Evolutionary conservation across 2,888 invertebrate genomes (phyloP).

Genomic region (Gastracanthus pulcherrimus): DNA sequence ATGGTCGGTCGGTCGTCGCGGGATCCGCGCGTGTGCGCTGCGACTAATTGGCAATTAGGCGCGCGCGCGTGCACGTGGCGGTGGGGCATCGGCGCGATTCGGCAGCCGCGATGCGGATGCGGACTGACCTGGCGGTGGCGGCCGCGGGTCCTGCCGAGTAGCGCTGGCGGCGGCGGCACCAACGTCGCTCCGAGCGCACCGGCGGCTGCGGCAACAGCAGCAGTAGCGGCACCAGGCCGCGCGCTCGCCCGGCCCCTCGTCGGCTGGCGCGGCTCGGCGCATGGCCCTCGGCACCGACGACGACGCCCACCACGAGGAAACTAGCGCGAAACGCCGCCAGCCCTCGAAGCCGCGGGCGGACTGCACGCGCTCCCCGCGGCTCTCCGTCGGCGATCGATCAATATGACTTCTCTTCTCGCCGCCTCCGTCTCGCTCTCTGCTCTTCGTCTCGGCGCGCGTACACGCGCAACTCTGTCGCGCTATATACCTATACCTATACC

Average conservation of each 20-base stretch:
- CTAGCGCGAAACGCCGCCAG: background rate
- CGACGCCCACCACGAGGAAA: background rate
- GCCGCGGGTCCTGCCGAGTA: background rate
- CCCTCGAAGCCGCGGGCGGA: background rate
- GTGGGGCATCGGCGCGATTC: no score
- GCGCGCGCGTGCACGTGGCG: background rate
- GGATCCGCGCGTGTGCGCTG: background rate
- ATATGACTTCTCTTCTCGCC: background rate
- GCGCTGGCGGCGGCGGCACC: background rate
- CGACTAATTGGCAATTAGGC: conserved; percentile 33
- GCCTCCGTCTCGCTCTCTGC: background rate
- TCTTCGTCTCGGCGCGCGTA: background rate
- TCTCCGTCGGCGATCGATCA: background rate
- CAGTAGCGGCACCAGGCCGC: background rate
- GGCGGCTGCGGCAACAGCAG: background rate
- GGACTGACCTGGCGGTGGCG: background rate
- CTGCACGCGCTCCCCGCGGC: background rate
- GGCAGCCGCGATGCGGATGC: no score
- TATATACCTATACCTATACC: no score
- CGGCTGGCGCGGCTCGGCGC: no score
- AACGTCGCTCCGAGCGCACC: no score
- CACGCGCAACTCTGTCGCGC: background rate
- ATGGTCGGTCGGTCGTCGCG: no score
- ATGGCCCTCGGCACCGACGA: background rate
- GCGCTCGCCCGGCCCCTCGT: no score